Evolutionary conservation across 2,797 vertebrate species (phyloP), one percentile per base, ranked within the genome.

Genomic region (Tamandua tetradactyla): DNA sequence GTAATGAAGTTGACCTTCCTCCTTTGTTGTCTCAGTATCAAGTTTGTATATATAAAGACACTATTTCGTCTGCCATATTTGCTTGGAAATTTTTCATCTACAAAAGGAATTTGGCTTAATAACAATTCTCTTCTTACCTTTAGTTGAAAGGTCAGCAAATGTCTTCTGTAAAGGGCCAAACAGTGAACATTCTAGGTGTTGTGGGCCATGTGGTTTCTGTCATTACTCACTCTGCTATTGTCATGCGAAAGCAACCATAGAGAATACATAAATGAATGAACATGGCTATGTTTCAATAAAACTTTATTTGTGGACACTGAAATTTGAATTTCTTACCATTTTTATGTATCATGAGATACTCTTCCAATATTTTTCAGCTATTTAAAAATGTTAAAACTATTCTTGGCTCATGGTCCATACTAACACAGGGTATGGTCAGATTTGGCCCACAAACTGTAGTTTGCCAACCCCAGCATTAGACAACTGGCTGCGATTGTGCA

Each of bases 1-100:
- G 96, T 89, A 96, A 95, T 90, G 75, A 25, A 13, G 7, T 80
- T 96, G 96, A 96, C 96, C 96, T 96, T 97, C 90, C 94, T 69
- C 79, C 87, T 11, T 87, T 7, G 1, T 85, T 91, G 83, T 95
- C 94, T 97, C 92, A 14, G 59, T 87, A 91, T 95, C 96, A 76
- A 47, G 90, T 96, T 93, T 92, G 92, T 97, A 13, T 93, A 57
- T 92, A 88, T 86, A 88, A 89, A 85, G 90, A 64, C 94, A 92
- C 81, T 78, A 64, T 52, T 35, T 94, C 25, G 95, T 85, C 95
- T 81, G 61, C 61, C 72, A 30, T 47, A 76, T 96, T 94, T 95
- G 76, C 0, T 62, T 64, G 17, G 17, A 94, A 71, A 23, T 71
- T 93, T 96, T 80, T 74, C 82, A 81, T 61, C 86, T 62, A 42